These are phyloP conservation scores for Macaria notata DNA, from an alignment of 2,888 invertebrate species.

Conservation along the genomic window DNA sequence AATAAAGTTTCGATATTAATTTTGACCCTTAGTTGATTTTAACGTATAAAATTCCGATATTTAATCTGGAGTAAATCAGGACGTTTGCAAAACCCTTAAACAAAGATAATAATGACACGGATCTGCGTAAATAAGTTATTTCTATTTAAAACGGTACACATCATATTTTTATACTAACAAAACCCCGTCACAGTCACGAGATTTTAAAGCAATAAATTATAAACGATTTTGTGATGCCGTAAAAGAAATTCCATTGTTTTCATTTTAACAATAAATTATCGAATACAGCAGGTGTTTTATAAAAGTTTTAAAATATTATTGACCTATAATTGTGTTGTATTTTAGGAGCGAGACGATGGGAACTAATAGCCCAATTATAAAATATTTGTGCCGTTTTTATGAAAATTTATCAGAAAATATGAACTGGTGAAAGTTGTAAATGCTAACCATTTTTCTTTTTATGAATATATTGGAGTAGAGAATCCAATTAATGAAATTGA, in stretches of 20 bases:
- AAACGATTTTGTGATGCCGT: constrained; percentile 37
- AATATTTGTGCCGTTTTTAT: constrained; percentile 14
- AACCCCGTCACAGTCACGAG: constrained; percentile 10
- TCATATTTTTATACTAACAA: constrained; percentile 8
- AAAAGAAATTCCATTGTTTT: constrained; percentile 34
- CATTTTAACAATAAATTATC: constrained; percentile 35
- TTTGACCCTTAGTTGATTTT: no score
- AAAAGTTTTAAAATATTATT: constrained; percentile 28
- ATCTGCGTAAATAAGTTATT: no score
- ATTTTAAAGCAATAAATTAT: constrained; percentile 30
- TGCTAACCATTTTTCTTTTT: no score
- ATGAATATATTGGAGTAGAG: no score
- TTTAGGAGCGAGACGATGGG: constrained; percentile 17
- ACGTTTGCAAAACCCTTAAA: no score
- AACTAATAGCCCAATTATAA: constrained; percentile 24
- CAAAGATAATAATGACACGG: no score
- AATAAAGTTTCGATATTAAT: no score
- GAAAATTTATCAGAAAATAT: constrained; percentile 4
- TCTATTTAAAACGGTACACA: no score
- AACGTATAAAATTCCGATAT: no score
- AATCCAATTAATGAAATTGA: no score
- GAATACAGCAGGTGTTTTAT: constrained; percentile 32
- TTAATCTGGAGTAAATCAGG: no score
- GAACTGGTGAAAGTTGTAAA: constrained; percentile 3
- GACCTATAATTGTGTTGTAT: constrained; percentile 27